Base-by-base conservation (phyloP, 2,113 vertebrate species). In the Anoura caudifer region DNA sequence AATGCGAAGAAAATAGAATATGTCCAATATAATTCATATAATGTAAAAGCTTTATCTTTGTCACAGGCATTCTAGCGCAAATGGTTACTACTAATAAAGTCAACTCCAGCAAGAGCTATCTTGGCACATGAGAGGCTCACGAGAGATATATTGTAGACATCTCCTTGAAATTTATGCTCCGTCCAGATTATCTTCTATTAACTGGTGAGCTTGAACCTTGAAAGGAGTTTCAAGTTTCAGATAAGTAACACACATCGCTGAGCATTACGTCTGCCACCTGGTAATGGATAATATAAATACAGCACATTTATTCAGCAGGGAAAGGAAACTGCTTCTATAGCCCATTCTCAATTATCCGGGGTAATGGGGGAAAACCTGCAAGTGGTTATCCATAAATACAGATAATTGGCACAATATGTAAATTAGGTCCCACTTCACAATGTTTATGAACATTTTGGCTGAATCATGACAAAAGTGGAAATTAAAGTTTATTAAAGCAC, bases 1-100 rank as follows among this genome's bases (percentile, higher is more conserved):
- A 98, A 98, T 98, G 97, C 97, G 97, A 98, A 98, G 31, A 97
- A 97, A 97, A 67, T 88, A 96, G 95, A 98, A 97, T 98, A 98
- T 93, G 90, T 94, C 93, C 91, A 93, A 96, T 95, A 88, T 91
- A 94, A 97, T 96, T 97, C 87, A 91, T 86, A 96, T 95, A 97
- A 98, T 96, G 91, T 91, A 96, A 96, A 96, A 97, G 92, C 86
- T 97, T 97, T 95, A 94, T 98, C 97, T 97, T 65, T 97, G 97
- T 97, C 97, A 96, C 54, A 83, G 85, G 13, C 80, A 69, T 85
- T 47, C 59, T 89, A 26, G 54, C 65, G 86, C 65, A 91, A 97
- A 92, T 79, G 84, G 87, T 91, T 97, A 75, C 90, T 26, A 76
- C 52, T 96, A 97, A 97, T 97, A 97, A 94, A 97, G 97, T 94